Evolutionary conservation across 2,888 invertebrate species (phyloP), one percentile per base, ranked within the genome.

Genomic region (Hyles lineata): DNA sequence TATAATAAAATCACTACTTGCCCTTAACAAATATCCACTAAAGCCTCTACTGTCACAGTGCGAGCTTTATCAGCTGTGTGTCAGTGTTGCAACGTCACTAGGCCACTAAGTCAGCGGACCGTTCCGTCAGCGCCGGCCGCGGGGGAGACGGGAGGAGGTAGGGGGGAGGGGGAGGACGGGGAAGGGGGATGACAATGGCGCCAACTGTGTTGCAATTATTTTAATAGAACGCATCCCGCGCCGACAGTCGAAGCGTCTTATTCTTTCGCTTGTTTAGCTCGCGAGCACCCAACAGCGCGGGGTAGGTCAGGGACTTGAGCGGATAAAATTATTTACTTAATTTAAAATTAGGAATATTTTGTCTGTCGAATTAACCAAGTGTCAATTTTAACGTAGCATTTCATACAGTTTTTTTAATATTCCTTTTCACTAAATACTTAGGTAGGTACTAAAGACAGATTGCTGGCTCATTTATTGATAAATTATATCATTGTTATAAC

Each of bases 181-280:
- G 25, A 1, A 11, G 17, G 25, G 60, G 60, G 17, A 17, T 17
- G 23, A n/a, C 59, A 23, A 23, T 23, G 11, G 32, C 63, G 21
- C 43, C 85, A 87, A 89, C 83, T 89, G 85, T 79, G 77, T 79
- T 80, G 84, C 88, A 88, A 89, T 92, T 89, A 91, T 89, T 90
- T 87, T 90, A 90, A 91, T 89, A 87, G 88, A 83, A 79, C 85
- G 87, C 89, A 87, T 62, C 32, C 32, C 29, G 32, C n/a, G 62
- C 32, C 19, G 32, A 32, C 62, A 32, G 85, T 84, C 82, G 79
- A 82, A 81, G 83, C 87, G 83, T 87, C 85, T 87, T 85, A 88
- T 88, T 88, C 85, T 87, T 89, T 86, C 84, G 80, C 85, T 87
- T 86, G 83, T 85, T 84, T 84, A 83, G 77, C 78, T 76, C 52